Percentiles rank a stretch among this genome's conserved stretches.
These are phyloP conservation scores for Xiphophorus maculatus DNA, from an alignment of 2,113 vertebrate species.

Conservation along the genomic window DNA sequence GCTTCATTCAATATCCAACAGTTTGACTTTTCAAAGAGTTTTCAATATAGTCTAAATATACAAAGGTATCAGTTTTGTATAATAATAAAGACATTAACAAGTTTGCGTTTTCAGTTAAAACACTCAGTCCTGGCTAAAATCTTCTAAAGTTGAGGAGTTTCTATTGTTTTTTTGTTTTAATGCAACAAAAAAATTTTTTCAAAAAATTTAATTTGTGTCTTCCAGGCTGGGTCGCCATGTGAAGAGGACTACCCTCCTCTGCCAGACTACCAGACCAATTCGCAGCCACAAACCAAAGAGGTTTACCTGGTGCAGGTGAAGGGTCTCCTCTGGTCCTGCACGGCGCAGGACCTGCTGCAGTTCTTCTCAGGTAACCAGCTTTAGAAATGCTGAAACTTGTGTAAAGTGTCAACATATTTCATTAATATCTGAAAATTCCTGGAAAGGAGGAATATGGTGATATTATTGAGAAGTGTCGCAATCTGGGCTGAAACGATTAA, in stretches of 20 bases:
- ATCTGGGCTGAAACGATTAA: not conserved
- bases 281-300: slow-evolving; percentile 63
- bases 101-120: too few relatives aligned
- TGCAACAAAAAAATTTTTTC: not conserved
- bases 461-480: not conserved
- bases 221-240: slow-evolving; percentile 72
- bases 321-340: slow-evolving; percentile 89
- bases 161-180: too few relatives aligned
- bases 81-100: not conserved
- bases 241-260: slow-evolving; percentile 81
- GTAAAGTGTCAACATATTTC: not conserved
- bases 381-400: not conserved
- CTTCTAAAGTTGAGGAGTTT: too few relatives aligned
- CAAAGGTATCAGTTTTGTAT: too few relatives aligned
- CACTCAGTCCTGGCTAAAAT: not conserved
- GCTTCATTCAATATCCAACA: too few relatives aligned
- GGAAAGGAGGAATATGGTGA: not conserved
- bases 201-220: not conserved
- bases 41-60: not conserved
- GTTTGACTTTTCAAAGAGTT: not conserved
- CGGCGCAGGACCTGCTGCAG: slow-evolving; percentile 85
- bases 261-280: slow-evolving; percentile 68
- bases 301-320: slow-evolving; percentile 87
- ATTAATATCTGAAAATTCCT: not conserved
- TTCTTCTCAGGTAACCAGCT: slow-evolving; percentile 90